Conservation (phyloP, 2,113 vertebrate species). For the Cariama cristata region DNA sequence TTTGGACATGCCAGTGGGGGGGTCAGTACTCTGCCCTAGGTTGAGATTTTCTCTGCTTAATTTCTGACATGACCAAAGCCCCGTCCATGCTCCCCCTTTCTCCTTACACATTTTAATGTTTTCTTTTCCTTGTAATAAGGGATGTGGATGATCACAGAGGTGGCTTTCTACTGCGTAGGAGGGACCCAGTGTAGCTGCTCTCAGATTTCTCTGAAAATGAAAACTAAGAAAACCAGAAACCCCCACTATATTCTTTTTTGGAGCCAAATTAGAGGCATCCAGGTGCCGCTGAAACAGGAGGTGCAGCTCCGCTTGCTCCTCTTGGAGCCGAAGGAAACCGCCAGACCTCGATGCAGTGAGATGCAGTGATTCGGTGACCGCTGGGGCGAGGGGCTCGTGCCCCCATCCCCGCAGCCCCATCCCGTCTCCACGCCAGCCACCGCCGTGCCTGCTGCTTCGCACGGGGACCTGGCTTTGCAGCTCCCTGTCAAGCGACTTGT, state of each 20-base stretch:
- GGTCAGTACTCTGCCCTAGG: not conserved
- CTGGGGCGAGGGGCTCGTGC: accelerated
- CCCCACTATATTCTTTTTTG: not conserved
- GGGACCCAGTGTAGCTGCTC: not conserved
- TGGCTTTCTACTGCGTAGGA: not conserved
- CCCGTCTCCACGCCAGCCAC: not conserved
- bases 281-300: not conserved
- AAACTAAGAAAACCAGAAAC: not conserved
- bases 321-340: not conserved
- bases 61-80: not conserved
- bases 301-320: not conserved
- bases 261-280: not conserved
- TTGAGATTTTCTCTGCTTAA: not conserved
- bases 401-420: not conserved
- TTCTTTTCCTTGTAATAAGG: not conserved
- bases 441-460: not conserved
- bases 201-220: not conserved
- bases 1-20: not conserved
- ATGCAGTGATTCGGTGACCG: accelerated
- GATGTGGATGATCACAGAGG: not conserved
- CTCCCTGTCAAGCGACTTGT: not conserved
- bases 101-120: not conserved
- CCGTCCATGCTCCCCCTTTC: not conserved
- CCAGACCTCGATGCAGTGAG: not conserved
- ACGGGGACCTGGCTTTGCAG: not conserved